phyloP scores from a whole-genome alignment of 2,888 invertebrate species.

The Stenolophus ochropezus region DNA sequence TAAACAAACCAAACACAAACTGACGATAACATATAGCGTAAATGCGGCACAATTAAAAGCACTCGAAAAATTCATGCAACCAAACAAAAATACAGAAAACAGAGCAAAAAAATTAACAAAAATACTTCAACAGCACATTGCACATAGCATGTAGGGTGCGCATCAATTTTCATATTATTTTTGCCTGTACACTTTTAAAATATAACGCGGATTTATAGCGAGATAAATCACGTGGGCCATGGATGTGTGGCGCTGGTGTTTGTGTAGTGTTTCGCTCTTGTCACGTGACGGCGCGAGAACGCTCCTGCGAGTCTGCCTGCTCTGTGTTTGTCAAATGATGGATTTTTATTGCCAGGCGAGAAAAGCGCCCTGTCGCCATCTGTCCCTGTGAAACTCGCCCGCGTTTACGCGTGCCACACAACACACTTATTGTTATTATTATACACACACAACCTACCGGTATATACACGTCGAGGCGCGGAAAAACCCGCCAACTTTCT shows the following conservation, averaged over 20 bases:
- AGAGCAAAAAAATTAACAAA: slow-evolving; percentile 56
- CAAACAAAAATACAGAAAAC: slow-evolving; percentile 51
- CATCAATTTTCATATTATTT: slow-evolving; percentile 61
- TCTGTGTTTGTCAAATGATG: slow-evolving; percentile 72
- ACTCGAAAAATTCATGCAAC: slow-evolving; percentile 59
- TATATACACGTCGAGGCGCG: background rate
- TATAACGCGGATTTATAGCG: slow-evolving; percentile 70
- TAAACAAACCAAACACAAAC: slow-evolving; percentile 48
- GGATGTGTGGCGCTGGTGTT: slow-evolving; percentile 40
- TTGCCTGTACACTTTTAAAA: slow-evolving; percentile 61
- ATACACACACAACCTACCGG: background rate
- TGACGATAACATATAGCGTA: slow-evolving; percentile 55
- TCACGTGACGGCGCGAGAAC: slow-evolving; percentile 65
- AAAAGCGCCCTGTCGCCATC: slow-evolving; percentile 56
- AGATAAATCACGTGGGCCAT: slow-evolving; percentile 70
- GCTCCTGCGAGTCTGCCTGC: background rate
- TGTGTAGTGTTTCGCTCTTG: slow-evolving; percentile 73
- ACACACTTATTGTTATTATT: slow-evolving; percentile 17
- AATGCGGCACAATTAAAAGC: slow-evolving; percentile 60
- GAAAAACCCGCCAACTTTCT: no score
- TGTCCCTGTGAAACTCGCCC: slow-evolving; percentile 52
- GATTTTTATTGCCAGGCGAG: slow-evolving; percentile 71
- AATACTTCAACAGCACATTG: slow-evolving; percentile 56
- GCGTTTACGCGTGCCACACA: slow-evolving; percentile 28
- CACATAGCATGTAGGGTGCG: slow-evolving; percentile 50